phyloP scores from a whole-genome alignment of 2,113 vertebrate species.

The Danionella cerebrum region DNA sequence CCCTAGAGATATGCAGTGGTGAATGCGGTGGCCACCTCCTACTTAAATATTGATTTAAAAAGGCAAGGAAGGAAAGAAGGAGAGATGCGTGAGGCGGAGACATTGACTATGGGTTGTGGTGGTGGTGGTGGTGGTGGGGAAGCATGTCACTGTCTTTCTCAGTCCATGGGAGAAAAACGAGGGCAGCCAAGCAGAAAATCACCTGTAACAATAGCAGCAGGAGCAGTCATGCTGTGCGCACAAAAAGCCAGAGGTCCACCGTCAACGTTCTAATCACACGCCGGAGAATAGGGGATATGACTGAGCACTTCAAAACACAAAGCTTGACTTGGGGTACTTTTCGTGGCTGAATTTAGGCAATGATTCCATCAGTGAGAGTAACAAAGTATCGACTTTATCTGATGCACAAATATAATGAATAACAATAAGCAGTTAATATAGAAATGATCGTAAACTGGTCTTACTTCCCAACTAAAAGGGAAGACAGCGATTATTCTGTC shows the following conservation, averaged over 20 bases:
- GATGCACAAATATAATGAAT: too few relatives aligned
- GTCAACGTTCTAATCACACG: constrained; percentile 5
- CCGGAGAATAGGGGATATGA: not conserved
- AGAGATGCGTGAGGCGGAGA: constrained; percentile 22
- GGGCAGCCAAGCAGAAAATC: constrained; percentile 1
- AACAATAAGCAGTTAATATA: too few relatives aligned
- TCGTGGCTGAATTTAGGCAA: not conserved
- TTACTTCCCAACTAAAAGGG: too few relatives aligned
- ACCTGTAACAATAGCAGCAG: constrained; percentile 8
- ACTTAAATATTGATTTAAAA: constrained; percentile 57
- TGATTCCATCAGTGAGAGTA: not conserved
- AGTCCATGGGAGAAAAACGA: constrained; percentile 1
- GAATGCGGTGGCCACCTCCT: constrained; percentile 9
- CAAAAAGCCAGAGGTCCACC: not conserved
- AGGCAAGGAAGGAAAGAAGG: not conserved
- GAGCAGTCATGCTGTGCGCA: not conserved
- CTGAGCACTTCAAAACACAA: not conserved
- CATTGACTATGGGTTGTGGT: constrained; percentile 11
- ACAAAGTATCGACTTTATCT: not conserved
- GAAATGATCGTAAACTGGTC: too few relatives aligned
- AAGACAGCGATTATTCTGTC: too few relatives aligned
- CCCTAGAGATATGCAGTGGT: constrained; percentile 38
- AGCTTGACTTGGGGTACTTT: not conserved
- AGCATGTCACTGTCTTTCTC: constrained; percentile 14
- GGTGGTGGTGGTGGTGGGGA: too few relatives aligned